Evolutionary conservation across 1,140 invertebrate species (phyloP).

Genomic region (Eufriesea mexicana): DNA sequence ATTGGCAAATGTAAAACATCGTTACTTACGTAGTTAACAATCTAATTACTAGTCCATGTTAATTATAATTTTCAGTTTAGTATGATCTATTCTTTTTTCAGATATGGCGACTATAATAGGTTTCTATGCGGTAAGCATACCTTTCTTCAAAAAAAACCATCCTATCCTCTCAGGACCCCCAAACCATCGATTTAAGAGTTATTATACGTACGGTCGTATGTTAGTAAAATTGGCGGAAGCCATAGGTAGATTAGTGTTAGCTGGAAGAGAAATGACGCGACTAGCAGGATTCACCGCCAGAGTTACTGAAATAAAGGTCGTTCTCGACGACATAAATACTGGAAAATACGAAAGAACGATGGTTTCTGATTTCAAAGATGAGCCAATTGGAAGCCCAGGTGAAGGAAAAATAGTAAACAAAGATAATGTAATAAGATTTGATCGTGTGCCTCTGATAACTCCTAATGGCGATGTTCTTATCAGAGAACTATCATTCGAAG

Average conservation of each 20-base stretch:
- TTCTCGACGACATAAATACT: slow-evolving; percentile 93
- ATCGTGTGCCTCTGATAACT: slow-evolving; percentile 96
- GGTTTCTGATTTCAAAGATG: slow-evolving; percentile 84
- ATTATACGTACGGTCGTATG: slow-evolving; percentile 98
- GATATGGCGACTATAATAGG: slow-evolving; percentile 97
- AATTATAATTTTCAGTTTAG: not conserved
- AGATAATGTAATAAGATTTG: slow-evolving; percentile 97
- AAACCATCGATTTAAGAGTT: slow-evolving; percentile 86
- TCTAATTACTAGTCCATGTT: not conserved
- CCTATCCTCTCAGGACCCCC: slow-evolving; percentile 83
- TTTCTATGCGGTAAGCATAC: slow-evolving; percentile 96
- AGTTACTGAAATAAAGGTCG: slow-evolving; percentile 94
- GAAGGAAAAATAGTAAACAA: slow-evolving; percentile 91
- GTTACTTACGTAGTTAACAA: not conserved
- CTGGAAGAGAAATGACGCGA: slow-evolving; percentile 96
- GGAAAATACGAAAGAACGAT: slow-evolving; percentile 95
- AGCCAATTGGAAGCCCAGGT: slow-evolving; percentile 84
- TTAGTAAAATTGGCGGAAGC: slow-evolving; percentile 98
- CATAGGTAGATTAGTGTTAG: slow-evolving; percentile 95
- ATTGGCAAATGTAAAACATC: slow-evolving; percentile 93
- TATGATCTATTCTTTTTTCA: slow-evolving; percentile 83
- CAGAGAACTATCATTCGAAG: slow-evolving; percentile 94
- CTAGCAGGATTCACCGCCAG: slow-evolving; percentile 96
- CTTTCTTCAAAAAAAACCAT: slow-evolving; percentile 92
- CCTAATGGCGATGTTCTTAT: slow-evolving; percentile 98